Evolutionary conservation across 2,797 vertebrate species (phyloP).

Genomic region (Neomorphus geoffroyi): DNA sequence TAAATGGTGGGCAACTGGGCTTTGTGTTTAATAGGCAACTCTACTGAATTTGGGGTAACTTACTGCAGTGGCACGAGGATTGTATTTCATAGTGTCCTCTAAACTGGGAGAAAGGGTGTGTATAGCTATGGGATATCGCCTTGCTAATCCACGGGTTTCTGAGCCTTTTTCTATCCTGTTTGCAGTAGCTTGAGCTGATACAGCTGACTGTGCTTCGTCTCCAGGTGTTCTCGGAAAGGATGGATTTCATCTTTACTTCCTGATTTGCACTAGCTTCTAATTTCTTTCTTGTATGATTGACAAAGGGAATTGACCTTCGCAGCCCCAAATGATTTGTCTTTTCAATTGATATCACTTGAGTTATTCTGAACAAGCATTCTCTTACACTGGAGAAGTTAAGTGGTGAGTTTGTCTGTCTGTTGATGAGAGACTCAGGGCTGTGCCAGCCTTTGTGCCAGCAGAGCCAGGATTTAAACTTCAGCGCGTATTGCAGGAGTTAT

Average conservation of each 20-base stretch:
- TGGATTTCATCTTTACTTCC: background rate
- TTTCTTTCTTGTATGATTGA: background rate
- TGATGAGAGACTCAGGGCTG: background rate
- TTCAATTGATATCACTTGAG: background rate
- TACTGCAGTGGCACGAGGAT: background rate
- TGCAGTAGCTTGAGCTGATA: background rate
- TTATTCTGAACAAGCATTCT: constrained; percentile 27
- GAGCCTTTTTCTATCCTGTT: background rate
- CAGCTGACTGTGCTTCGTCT: background rate
- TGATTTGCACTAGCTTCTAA: background rate
- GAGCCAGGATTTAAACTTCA: constrained; percentile 17
- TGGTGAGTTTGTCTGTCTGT: background rate
- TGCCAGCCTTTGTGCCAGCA: background rate
- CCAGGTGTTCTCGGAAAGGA: background rate
- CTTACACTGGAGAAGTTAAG: background rate
- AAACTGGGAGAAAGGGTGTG: background rate
- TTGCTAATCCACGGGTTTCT: background rate
- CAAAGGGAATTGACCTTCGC: constrained; percentile 1
- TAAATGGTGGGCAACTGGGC: background rate
- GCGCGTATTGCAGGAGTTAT: constrained; percentile 36
- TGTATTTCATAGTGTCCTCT: background rate
- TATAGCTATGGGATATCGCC: background rate
- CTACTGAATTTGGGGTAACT: background rate
- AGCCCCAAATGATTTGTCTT: constrained; percentile 6
- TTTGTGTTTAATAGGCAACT: background rate